These are phyloP conservation scores for Trachelus troglodyta DNA, from an alignment of 2,888 invertebrate genomes.

Conservation along the genomic window DNA sequence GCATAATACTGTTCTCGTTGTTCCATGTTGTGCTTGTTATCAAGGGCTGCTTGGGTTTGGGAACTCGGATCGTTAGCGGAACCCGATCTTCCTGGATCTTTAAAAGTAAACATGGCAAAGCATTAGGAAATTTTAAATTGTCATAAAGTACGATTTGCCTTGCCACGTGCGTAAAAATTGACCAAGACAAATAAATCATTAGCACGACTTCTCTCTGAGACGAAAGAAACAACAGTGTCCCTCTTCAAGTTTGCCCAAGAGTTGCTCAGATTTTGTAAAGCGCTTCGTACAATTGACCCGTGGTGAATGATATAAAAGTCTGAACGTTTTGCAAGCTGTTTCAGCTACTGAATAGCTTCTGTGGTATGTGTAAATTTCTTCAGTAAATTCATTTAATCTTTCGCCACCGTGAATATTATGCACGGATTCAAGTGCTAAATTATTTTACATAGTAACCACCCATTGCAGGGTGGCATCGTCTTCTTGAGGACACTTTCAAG, in stretches of 20 bases:
- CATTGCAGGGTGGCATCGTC: background rate
- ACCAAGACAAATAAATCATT: background rate
- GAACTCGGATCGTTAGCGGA: slow-evolving; percentile 58
- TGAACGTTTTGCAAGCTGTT: background rate
- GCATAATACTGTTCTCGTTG: slow-evolving; percentile 70
- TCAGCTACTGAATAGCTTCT: background rate
- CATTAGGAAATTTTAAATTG: background rate
- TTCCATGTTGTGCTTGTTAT: slow-evolving; percentile 66
- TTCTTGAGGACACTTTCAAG: slow-evolving; percentile 28
- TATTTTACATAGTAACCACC: background rate
- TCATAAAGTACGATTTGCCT: background rate
- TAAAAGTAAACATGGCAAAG: background rate
- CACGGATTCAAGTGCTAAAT: background rate
- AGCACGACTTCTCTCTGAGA: background rate
- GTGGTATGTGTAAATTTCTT: background rate
- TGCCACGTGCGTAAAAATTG: background rate
- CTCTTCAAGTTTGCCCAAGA: background rate
- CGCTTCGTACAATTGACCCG: background rate
- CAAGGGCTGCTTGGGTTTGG: slow-evolving; percentile 60
- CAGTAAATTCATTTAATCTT: background rate
- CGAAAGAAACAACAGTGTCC: background rate
- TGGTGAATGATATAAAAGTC: background rate
- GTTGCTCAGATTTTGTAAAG: background rate
- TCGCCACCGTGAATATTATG: background rate
- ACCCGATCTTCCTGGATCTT: slow-evolving; percentile 52